These are phyloP conservation scores for Lydus trimaculatus DNA, from an alignment of 2,888 invertebrate species.

Conservation along the genomic window DNA sequence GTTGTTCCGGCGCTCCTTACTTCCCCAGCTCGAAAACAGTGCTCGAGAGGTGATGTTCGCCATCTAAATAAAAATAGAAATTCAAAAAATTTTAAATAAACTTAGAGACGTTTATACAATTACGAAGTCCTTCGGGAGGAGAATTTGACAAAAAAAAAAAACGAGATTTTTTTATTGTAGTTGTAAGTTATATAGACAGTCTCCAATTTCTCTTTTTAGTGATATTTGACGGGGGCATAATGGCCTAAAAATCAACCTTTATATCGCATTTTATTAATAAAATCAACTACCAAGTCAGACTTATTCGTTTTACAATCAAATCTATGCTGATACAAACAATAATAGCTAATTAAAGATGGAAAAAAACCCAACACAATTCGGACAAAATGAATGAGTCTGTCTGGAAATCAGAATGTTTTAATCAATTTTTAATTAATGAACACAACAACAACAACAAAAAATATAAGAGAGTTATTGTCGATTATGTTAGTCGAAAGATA, in stretches of 20 bases:
- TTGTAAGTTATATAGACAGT: slow-evolving; percentile 52
- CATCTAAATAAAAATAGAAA: slow-evolving; percentile 33
- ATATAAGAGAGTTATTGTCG: neutral
- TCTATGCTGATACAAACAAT: neutral
- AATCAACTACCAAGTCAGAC: neutral
- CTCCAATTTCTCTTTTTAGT: slow-evolving; percentile 53
- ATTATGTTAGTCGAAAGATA: slow-evolving; percentile 30
- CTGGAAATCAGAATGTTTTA: neutral
- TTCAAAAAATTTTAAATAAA: neutral
- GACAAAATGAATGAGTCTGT: neutral
- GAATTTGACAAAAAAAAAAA: neutral
- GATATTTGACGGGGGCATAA: slow-evolving; percentile 49
- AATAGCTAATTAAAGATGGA: neutral
- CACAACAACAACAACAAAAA: too few relatives aligned
- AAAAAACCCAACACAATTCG: neutral
- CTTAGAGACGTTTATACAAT: slow-evolving; percentile 35
- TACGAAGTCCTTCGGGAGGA: slow-evolving; percentile 52
- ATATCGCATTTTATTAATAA: neutral
- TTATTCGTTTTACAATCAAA: neutral
- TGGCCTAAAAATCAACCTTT: slow-evolving; percentile 33
- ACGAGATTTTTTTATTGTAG: slow-evolving; percentile 59
- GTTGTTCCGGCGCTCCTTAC: slow-evolving; percentile 51
- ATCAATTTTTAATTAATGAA: neutral
- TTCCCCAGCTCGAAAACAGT: slow-evolving; percentile 34
- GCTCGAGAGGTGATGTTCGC: slow-evolving; percentile 38